Evolutionary conservation across 2,888 invertebrate species (phyloP), one percentile per base, ranked within the genome.

Genomic region (Phymatocera aterrima): DNA sequence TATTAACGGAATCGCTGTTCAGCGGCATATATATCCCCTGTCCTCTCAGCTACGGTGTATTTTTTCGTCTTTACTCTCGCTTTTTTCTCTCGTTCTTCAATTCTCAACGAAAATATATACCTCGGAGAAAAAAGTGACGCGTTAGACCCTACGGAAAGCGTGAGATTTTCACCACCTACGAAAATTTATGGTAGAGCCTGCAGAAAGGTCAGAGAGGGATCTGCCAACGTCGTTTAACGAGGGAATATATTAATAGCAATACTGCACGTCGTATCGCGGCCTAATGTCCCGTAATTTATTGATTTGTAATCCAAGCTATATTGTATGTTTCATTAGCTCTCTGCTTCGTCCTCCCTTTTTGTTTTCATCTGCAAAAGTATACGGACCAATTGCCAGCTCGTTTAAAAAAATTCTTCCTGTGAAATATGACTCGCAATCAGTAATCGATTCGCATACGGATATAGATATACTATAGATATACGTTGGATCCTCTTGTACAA

Each of bases 1-100:
- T 78, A 78, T 65, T 68, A 78, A 70, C 78, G 65, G 21, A 46
- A 70, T 68, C 51, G 70, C 34, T 68, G 78, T 54, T 75, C 60
- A 6, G 75, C 75, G 57, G 57, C n/a, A 72, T 72, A 15, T 43
- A 10, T 15, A 12, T 4, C 43, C 24, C 37, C 10, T 37, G 43
- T 24, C 21, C 5, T 15, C 46, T 28, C 43, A 46, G 8, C 68
- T n/a, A 12, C n/a, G 28, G 12, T 46, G 2, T 24, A 21, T 68
- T 28, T 68, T 18, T 37, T 10, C 15, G 8, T 64, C 8, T 64
- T 37, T 64, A 40, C 40, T 68, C 68, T 15, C 46, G 8, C 24
- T 10, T 64, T 40, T 43, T 65, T 54, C 8, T 54, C 8, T 21
- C 21, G 40, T 40, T 21, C 21, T 21, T 40, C 65, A 37, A 12